Evolutionary conservation across 2,797 vertebrate species (phyloP).

Genomic region (Pelobates cultripes): DNA sequence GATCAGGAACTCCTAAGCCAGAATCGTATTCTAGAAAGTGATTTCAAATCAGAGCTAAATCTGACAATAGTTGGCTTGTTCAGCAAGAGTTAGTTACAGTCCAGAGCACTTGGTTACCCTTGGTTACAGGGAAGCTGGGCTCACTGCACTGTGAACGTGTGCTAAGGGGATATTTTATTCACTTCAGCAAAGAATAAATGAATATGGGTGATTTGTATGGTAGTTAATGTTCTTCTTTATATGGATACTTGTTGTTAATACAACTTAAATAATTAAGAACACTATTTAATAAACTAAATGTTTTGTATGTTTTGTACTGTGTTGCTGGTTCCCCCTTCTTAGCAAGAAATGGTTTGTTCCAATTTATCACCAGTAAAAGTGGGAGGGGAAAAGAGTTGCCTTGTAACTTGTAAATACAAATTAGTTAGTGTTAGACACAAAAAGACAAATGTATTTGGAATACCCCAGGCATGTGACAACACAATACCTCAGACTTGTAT

Average conservation of each 20-base stretch:
- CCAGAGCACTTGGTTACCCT: background rate
- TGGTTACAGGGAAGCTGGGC: slow-evolving; percentile 16
- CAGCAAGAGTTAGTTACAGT: background rate
- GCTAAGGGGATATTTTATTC: too few relatives aligned
- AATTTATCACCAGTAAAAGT: background rate
- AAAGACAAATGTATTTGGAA: too few relatives aligned
- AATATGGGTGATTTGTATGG: background rate
- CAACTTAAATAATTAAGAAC: too few relatives aligned
- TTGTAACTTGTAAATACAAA: background rate
- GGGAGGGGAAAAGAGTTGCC: background rate
- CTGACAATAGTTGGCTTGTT: background rate
- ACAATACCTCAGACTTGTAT: too few relatives aligned
- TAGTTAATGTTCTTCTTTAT: too few relatives aligned
- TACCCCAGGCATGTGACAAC: too few relatives aligned
- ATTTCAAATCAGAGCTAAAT: background rate
- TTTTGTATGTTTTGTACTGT: background rate
- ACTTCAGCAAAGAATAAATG: background rate
- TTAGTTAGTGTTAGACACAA: too few relatives aligned
- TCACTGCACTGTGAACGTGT: background rate
- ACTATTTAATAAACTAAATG: too few relatives aligned
- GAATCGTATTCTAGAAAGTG: background rate
- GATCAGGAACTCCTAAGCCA: background rate
- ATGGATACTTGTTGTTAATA: too few relatives aligned
- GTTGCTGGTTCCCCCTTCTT: slow-evolving; percentile 37
- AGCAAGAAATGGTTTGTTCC: slow-evolving; percentile 58